Base-by-base conservation (phyloP, 2,113 vertebrate genomes). In the Haliaeetus leucogaster region DNA sequence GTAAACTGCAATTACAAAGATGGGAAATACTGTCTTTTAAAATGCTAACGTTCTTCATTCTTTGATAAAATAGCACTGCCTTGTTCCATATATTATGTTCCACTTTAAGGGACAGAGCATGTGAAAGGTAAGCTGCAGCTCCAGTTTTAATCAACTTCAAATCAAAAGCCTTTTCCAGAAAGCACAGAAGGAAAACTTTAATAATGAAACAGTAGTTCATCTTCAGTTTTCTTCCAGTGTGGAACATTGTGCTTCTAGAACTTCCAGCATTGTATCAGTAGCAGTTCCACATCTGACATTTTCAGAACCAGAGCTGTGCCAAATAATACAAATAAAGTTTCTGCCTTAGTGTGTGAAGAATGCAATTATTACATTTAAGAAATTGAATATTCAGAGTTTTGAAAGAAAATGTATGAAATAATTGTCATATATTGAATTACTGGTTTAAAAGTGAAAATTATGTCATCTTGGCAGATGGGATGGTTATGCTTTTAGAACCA, bases 41-140 rank as follows among this genome's bases (percentile, higher is more conserved):
- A 95, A 70, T 45, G 58, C 65, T 84, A 45, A 95, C 7, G 0
- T 53, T 92, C 50, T 89, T 96, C 61, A 40, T 83, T 92, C 52
- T 90, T 87, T 94, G 58, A 59, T 40, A 17, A 6, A 27, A 8
- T 86, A 93, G 73, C 10, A 6, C 34, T 63, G 21, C 58, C 8
- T 81, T 70, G 26, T 95, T 95, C 43, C 47, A 3, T 68, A 10
- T 84, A 17, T 61, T 76, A 17, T 38, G 32, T 82, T 92, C 71
- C 1, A 3, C 74, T 91, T 68, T 87, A 87, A 92, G 73, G 83
- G 89, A 76, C 11, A 65, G 36, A 96, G 73, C 74, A 34, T 89
- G 27, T 66, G 78, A 87, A 86, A 97, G 97, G 94, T 96, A 97
- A 97, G 95, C 65, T 48, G 27, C 66, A 86, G 82, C 79, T 94